Percentiles rank a stretch among this genome's conserved stretches.
These are phyloP conservation scores for Pachydiplax longipennis DNA, from an alignment of 2,888 invertebrate species.

Conservation along the genomic window DNA sequence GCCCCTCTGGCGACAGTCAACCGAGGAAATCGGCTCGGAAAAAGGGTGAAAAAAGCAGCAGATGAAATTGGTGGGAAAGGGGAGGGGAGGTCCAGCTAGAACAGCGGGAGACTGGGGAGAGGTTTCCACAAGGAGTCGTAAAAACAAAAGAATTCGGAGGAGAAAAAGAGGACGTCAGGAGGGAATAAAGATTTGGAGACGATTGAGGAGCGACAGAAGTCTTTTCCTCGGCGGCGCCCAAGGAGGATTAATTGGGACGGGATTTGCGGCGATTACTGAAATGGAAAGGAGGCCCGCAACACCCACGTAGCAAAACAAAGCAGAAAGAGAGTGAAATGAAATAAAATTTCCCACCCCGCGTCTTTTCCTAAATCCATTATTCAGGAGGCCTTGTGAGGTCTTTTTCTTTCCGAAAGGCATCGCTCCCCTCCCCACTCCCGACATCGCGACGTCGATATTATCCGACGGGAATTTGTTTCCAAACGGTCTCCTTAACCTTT, in stretches of 20 bases:
- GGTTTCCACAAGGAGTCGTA: background rate
- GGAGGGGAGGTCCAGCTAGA: background rate
- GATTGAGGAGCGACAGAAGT: background rate
- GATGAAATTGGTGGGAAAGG: background rate
- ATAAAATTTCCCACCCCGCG: background rate
- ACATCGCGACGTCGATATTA: constrained; percentile 51
- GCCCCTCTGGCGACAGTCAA: background rate
- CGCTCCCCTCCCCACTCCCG: constrained; percentile 48
- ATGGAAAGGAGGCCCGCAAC: background rate
- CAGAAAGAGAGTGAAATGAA: background rate
- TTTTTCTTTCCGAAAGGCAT: constrained; percentile 48
- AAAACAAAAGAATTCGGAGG: background rate
- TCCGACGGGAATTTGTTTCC: constrained; percentile 45
- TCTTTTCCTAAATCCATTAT: constrained; percentile 48
- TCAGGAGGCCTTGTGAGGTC: constrained; percentile 29
- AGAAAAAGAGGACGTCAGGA: background rate
- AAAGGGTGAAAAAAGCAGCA: background rate
- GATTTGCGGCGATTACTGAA: background rate
- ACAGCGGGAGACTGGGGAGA: background rate
- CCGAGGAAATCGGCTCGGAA: background rate
- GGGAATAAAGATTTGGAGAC: background rate
- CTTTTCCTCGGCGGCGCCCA: background rate
- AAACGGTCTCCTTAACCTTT: constrained; percentile 55
- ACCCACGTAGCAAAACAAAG: background rate
- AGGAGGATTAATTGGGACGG: background rate